Evolutionary conservation across 2,113 vertebrate genomes (phyloP), one percentile per base, ranked within the genome.

Genomic region (Calyptomena viridis): DNA sequence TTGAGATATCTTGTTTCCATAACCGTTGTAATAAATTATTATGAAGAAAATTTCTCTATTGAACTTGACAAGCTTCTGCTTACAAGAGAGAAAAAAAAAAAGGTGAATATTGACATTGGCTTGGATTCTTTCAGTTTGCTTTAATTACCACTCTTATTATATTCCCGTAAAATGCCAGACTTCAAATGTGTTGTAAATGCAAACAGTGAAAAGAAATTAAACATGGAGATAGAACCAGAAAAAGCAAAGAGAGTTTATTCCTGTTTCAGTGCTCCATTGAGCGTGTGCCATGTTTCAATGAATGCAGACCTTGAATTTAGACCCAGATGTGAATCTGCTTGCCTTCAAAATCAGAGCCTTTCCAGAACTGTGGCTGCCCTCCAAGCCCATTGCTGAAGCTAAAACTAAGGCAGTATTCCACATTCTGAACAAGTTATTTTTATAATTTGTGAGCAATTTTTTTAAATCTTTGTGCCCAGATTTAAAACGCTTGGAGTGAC

Each of bases 121-220:
- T 95, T 64, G 53, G 42, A 68, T 84, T 83, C 47, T 89, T 93
- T 59, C 42, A 86, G 56, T 58, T 92, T 90, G 23, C 58, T 80
- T 31, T 95, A 90, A 93, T 94, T 96, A 94, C 67, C 40, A 40
- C 50, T 59, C 40, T 89, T 93, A 83, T 77, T 93, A 73, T 69
- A 77, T 78, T 90, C 58, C 85, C n/a, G 59, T 42, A 83, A 92
- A 94, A 94, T 88, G 39, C 55, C 82, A 90, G 87, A 59, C 73
- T 89, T 79, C 74, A 96, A 69, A 84, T 28, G 25, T 74, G 28
- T 27, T 69, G 14, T 64, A 91, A 75, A 80, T 25, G 60, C 24
- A 93, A 87, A 72, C 89, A 93, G 23, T 72, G 47, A 79, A 84
- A 81, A 83, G 33, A 92, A 75, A 93, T 83, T 83, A 93, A 89